Conservation (phyloP, 2,888 invertebrate genomes). For the Drosophila meridionalis region DNA sequence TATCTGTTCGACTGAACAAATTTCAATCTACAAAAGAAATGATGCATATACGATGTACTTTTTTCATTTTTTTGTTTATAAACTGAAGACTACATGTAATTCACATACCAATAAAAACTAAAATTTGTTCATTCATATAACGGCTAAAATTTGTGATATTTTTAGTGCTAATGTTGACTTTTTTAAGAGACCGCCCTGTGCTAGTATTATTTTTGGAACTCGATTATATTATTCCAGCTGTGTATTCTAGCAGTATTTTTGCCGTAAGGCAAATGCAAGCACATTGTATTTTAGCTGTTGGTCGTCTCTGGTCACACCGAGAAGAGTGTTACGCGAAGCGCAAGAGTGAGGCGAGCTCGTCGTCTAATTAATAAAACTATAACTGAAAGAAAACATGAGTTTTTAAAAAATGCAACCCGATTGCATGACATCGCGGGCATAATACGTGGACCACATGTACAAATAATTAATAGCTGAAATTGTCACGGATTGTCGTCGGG, state of each 20-base stretch:
- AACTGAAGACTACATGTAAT: not conserved
- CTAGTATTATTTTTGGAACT: conserved; percentile 1
- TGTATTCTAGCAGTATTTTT: conserved; percentile 8
- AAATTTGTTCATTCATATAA: not conserved
- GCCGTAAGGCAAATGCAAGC: not conserved
- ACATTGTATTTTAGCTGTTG: not conserved
- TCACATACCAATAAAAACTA: not conserved
- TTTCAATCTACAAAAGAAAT: too few relatives aligned
- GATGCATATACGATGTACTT: too few relatives aligned
- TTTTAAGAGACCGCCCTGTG: not conserved
- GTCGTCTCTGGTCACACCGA: conserved; percentile 29
- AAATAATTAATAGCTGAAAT: conserved; percentile 10
- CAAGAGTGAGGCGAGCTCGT: conserved; percentile 25
- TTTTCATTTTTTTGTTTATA: too few relatives aligned
- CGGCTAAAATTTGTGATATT: not conserved
- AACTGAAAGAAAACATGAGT: conserved; percentile 41
- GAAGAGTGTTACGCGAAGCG: conserved; percentile 45
- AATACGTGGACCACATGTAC: not conserved
- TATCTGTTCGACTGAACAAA: too few relatives aligned
- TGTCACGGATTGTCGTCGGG: not conserved
- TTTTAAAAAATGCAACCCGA: conserved; percentile 12
- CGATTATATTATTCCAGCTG: not conserved
- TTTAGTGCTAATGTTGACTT: not conserved
- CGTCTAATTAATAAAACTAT: conserved; percentile 16
- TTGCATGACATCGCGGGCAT: not conserved